Evolutionary conservation across 1,140 invertebrate genomes (phyloP).

Genomic region (Ceratitis capitata): DNA sequence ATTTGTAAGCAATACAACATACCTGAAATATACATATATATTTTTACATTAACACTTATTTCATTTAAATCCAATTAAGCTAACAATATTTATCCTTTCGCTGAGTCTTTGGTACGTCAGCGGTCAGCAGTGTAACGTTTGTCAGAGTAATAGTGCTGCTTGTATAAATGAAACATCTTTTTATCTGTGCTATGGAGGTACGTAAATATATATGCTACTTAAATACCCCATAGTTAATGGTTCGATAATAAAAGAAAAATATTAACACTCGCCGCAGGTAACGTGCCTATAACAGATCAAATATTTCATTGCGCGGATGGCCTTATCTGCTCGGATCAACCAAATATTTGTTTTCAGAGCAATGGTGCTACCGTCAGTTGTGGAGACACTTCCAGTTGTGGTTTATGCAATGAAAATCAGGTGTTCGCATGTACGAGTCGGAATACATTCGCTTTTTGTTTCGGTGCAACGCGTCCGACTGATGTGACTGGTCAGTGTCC

Average conservation of each 20-base stretch:
- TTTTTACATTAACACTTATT: background rate
- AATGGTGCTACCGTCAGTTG: slow-evolving; percentile 53
- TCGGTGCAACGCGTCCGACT: slow-evolving; percentile 50
- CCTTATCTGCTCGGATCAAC: slow-evolving; percentile 56
- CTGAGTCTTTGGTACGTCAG: background rate
- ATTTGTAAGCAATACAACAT: background rate
- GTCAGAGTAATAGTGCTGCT: slow-evolving; percentile 57
- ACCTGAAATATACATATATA: background rate
- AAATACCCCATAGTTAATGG: background rate
- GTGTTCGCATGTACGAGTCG: slow-evolving; percentile 57
- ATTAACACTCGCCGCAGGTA: background rate
- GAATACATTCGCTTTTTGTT: slow-evolving; percentile 58
- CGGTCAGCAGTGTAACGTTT: slow-evolving; percentile 48
- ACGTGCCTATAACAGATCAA: slow-evolving; percentile 46
- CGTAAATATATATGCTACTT: background rate
- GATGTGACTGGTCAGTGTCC: slow-evolving; percentile 47
- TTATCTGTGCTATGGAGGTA: slow-evolving; percentile 55
- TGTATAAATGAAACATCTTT: slow-evolving; percentile 58
- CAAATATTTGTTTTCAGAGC: slow-evolving; percentile 58
- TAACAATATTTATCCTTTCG: background rate
- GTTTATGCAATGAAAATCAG: slow-evolving; percentile 51
- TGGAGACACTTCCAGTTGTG: slow-evolving; percentile 57
- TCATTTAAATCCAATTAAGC: background rate
- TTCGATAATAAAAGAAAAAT: background rate
- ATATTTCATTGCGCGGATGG: slow-evolving; percentile 56